These are phyloP conservation scores for Leptinotarsa defecta DNA, from an alignment of 1,140 invertebrate genomes.

Conservation along the genomic window DNA sequence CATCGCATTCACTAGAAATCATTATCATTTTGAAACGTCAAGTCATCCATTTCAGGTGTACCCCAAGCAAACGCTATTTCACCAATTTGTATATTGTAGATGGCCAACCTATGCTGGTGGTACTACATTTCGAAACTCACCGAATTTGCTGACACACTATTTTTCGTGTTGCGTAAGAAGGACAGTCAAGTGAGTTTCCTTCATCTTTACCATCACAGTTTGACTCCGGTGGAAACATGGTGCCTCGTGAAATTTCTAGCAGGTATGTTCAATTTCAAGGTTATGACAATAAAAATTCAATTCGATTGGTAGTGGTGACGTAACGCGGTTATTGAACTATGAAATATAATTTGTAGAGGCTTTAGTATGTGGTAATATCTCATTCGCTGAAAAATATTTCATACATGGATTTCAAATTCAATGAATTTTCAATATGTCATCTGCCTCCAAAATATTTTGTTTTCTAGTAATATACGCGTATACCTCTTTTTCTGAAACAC, in stretches of 20 bases:
- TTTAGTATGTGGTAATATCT: background rate
- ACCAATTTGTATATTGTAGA: constrained; percentile 60
- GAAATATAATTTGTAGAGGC: background rate
- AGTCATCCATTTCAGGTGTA: background rate
- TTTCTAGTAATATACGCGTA: too few species aligned
- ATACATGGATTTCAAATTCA: too few species aligned
- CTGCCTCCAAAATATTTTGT: too few species aligned
- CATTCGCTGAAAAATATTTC: too few species aligned
- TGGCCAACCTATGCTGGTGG: constrained; percentile 93
- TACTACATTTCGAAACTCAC: constrained; percentile 97
- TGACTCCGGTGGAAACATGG: constrained; percentile 95
- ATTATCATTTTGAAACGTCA: background rate
- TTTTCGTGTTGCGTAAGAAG: constrained; percentile 92
- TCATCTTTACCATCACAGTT: constrained; percentile 93
- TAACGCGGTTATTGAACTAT: background rate
- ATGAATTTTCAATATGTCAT: too few species aligned
- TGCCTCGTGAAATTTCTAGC: constrained; percentile 93
- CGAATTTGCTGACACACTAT: constrained; percentile 94
- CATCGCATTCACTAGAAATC: background rate
- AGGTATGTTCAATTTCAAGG: constrained; percentile 62
- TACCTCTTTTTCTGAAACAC: too few species aligned
- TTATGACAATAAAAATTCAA: background rate
- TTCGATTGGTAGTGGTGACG: background rate
- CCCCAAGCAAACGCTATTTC: background rate
- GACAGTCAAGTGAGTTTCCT: constrained; percentile 89